phyloP scores from a whole-genome alignment of 2,797 vertebrate genomes.

The Diglossa cyanea region DNA sequence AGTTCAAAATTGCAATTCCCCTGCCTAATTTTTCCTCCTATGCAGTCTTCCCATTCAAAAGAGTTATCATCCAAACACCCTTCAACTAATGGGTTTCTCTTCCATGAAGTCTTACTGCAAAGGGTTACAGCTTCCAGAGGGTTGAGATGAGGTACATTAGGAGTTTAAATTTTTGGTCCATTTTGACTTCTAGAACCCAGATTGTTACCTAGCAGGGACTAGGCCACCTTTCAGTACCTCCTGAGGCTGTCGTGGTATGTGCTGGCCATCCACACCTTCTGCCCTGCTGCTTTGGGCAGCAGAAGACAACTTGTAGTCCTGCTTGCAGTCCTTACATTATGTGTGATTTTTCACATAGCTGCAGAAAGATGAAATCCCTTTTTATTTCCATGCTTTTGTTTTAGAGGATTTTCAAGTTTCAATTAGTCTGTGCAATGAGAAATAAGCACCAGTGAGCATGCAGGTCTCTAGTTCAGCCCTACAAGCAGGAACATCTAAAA shows the following conservation, averaged over 20 bases:
- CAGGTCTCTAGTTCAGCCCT: neutral
- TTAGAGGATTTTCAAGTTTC: neutral
- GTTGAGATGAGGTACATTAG: neutral
- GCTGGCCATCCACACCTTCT: neutral
- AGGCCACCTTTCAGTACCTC: neutral
- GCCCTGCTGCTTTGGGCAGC: neutral
- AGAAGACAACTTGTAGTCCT: neutral
- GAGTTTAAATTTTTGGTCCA: neutral
- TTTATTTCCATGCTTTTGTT: neutral
- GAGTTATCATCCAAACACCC: neutral
- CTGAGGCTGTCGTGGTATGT: accelerated
- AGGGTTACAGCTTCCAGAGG: neutral
- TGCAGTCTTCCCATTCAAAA: neutral
- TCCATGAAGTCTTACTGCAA: neutral
- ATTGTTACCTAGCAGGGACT: neutral
- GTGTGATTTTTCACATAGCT: neutral
- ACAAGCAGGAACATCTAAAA: neutral
- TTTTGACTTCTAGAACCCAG: neutral
- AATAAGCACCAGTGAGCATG: neutral
- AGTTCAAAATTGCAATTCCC: neutral
- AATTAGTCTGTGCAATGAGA: neutral
- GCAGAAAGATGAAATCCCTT: neutral
- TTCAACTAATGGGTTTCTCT: neutral
- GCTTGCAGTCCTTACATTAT: neutral
- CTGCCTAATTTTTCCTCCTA: neutral